Evolutionary conservation across 2,113 vertebrate species (phyloP).

Genomic region (Hiodon alosoides): DNA sequence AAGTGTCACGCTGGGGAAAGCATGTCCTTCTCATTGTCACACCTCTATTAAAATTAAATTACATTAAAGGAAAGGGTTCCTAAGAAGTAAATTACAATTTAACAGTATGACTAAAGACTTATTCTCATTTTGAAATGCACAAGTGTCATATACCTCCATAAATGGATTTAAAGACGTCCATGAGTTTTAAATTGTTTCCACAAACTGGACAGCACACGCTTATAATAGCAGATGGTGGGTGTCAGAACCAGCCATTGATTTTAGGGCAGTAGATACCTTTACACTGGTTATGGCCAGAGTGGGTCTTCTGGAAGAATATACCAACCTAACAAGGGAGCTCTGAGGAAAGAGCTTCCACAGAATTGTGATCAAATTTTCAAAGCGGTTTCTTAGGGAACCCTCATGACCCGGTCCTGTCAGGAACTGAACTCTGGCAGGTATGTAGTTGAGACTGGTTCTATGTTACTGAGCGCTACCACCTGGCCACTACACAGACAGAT

Average conservation of each 20-base stretch:
- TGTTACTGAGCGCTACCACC: constrained; percentile 14
- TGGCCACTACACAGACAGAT: constrained; percentile 1
- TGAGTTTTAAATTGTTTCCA: too few species aligned
- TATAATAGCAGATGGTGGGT: too few species aligned
- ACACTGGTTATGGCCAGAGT: neutral
- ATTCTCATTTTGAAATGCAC: too few species aligned
- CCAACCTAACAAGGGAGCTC: constrained; percentile 24
- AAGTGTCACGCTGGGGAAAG: constrained; percentile 26
- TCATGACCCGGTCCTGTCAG: constrained; percentile 25
- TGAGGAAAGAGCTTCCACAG: constrained; percentile 31
- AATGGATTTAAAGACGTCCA: too few species aligned
- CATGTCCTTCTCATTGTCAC: constrained; percentile 8
- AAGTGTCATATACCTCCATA: neutral
- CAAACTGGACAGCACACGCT: too few species aligned
- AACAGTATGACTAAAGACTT: neutral
- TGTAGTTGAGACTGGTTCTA: constrained; percentile 13
- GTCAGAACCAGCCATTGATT: too few species aligned
- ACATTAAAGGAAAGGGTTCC: constrained; percentile 1
- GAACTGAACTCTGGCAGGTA: constrained; percentile 18
- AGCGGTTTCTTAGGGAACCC: constrained; percentile 24
- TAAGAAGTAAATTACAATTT: neutral
- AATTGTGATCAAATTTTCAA: constrained; percentile 46
- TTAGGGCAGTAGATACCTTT: neutral
- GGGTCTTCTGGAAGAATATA: constrained; percentile 37
- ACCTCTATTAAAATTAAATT: constrained; percentile 2